phyloP scores from a whole-genome alignment of 2,113 vertebrate species.

The Chionodraco myersi region DNA sequence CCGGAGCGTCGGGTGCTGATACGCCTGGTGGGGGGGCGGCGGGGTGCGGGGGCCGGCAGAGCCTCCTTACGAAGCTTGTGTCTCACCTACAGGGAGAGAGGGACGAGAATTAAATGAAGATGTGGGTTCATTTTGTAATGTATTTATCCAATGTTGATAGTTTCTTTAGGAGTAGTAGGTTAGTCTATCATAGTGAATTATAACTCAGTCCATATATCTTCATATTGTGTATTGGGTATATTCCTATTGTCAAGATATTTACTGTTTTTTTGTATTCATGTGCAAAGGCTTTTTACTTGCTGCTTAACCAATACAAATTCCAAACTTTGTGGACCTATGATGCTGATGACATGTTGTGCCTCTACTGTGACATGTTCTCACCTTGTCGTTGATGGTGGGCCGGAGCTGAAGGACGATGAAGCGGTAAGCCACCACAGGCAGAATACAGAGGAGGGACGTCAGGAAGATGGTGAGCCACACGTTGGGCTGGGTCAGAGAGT shows the following conservation, averaged over 20 bases:
- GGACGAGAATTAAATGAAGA: not conserved
- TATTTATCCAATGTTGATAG: no score
- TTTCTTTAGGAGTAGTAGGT: no score
- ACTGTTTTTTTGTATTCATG: no score
- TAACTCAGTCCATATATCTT: no score
- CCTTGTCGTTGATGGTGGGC: slow-evolving; percentile 89
- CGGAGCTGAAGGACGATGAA: slow-evolving; percentile 86
- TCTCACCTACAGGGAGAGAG: slow-evolving; percentile 79
- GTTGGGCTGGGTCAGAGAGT: slow-evolving; percentile 89
- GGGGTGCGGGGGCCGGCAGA: slow-evolving; percentile 66
- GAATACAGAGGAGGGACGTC: slow-evolving; percentile 86
- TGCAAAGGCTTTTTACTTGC: no score
- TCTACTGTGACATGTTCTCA: slow-evolving; percentile 55
- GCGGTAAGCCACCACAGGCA: slow-evolving; percentile 87
- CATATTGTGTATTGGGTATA: no score
- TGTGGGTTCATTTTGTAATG: no score
- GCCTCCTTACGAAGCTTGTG: slow-evolving; percentile 84
- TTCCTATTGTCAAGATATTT: no score
- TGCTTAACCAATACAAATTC: no score
- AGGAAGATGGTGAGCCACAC: slow-evolving; percentile 92
- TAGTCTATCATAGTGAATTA: no score
- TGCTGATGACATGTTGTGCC: no score
- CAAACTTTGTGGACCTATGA: no score
- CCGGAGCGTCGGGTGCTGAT: slow-evolving; percentile 88
- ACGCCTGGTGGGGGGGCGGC: slow-evolving; percentile 64